A percentile compares a stretch with the other conserved stretches of the same genome.
These are phyloP conservation scores for Cygnus buccinator DNA, from an alignment of 2,113 vertebrate genomes.

Conservation along the genomic window DNA sequence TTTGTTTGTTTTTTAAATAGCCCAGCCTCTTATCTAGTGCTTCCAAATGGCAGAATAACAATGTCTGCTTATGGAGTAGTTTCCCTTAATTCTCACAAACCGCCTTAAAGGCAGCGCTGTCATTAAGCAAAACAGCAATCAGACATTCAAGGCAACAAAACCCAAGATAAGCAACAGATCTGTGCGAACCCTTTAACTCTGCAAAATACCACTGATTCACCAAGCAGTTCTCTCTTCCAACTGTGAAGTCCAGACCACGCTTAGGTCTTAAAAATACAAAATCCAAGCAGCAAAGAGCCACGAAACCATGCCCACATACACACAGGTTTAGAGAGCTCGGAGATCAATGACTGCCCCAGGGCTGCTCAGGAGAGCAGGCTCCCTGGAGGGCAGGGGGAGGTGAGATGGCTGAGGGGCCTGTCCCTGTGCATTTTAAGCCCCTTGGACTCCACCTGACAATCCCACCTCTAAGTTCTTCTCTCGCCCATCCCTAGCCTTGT, in stretches of 20 bases:
- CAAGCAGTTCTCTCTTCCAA: neutral
- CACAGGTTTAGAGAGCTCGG: neutral
- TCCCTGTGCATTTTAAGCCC: neutral
- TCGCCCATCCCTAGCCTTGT: neutral
- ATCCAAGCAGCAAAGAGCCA: neutral
- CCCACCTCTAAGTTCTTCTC: neutral
- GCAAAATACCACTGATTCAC: neutral
- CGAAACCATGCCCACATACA: fast-evolving
- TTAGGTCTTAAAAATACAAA: neutral
- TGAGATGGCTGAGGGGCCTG: neutral
- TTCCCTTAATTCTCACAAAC: neutral
- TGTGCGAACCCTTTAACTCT: neutral
- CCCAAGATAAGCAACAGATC: neutral
- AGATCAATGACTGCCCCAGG: neutral
- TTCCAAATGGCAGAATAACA: neutral
- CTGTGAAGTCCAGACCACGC: neutral
- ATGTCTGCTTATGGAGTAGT: neutral
- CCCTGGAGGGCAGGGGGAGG: neutral
- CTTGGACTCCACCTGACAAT: fast-evolving
- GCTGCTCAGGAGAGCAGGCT: neutral
- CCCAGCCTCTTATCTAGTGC: neutral
- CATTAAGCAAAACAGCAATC: neutral
- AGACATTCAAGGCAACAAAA: neutral
- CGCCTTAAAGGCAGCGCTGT: neutral
- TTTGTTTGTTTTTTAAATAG: neutral